Base-by-base conservation (phyloP, 2,797 vertebrate species). In the Bovichtus diacanthus region DNA sequence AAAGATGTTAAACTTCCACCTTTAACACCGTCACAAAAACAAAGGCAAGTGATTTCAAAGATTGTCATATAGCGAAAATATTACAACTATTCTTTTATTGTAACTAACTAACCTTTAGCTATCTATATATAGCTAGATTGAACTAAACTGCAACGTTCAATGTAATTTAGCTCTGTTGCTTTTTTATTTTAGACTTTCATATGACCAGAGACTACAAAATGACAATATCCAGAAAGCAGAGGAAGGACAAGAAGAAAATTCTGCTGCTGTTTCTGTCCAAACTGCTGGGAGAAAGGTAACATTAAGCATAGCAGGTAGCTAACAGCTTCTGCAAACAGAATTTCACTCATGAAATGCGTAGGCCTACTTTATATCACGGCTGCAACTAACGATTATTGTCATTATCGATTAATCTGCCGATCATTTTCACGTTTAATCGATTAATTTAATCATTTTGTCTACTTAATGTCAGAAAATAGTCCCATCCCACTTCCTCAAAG, bases 1-100 rank as follows among this genome's bases (percentile, higher is more conserved):
- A 83, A 68, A 79, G 44, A 80, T 19, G 15, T 56, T 2, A 82
- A 64, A 73, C 79, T 88, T 16, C 87, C 90, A 54, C 80, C 83
- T 29, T 34, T 90, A 71, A 43, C 50, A n/a, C 10, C 55, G 16
- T 19, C 81, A 64, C 68, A 70, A 62, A 76, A 74, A 67, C 82
- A 82, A 86, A 89, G 82, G 85, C 49, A 85, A 80, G 85, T 84
- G 16, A 76, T 46, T 47, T 6, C 6, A 70, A 53, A 34, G 0
- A 9, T 27, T 41, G 23, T 27, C n/a, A 15, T 21, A 36, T 2
- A 31, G 6, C 10, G 9, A 23, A 50, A n/a, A 1, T 31, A 47
- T 60, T 19, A 12, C 5, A 39, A 31, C 8, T 36, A 16, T 36
- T 54, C 6, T 34, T 16, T 21, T 70, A 3, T 1, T 44, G 39